phyloP scores from a whole-genome alignment of 2,888 invertebrate genomes.

The Netelia inedita region DNA sequence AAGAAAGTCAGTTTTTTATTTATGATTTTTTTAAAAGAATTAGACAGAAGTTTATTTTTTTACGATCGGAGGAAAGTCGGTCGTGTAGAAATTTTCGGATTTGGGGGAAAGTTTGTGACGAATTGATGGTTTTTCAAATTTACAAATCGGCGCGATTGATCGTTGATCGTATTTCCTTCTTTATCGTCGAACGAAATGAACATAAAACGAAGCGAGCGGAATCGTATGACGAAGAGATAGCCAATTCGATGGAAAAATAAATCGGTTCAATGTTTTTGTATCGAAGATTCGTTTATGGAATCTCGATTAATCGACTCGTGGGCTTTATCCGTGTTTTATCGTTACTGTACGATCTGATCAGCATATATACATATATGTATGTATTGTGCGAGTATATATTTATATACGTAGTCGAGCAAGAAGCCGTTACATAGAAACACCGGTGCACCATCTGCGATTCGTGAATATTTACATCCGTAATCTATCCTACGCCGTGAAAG shows the following conservation, averaged over 20 bases:
- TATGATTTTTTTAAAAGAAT: neutral
- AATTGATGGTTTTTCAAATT: too few relatives aligned
- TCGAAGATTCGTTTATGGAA: slow-evolving; percentile 33
- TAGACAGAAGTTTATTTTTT: neutral
- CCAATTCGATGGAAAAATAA: slow-evolving; percentile 36
- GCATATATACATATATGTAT: neutral
- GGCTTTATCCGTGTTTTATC: slow-evolving; percentile 50
- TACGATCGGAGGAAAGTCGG: too few relatives aligned
- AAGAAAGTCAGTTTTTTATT: neutral
- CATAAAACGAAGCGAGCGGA: slow-evolving; percentile 6
- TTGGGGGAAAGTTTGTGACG: too few relatives aligned
- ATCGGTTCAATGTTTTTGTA: slow-evolving; percentile 15
- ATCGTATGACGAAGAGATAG: slow-evolving; percentile 9
- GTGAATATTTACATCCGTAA: slow-evolving; percentile 26
- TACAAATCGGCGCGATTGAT: neutral
- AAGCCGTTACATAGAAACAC: slow-evolving; percentile 36
- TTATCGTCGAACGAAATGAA: neutral
- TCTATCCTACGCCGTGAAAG: slow-evolving; percentile 6
- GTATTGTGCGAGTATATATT: neutral
- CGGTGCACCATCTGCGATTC: slow-evolving; percentile 36
- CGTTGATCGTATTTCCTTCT: neutral
- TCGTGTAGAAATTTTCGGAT: too few relatives aligned
- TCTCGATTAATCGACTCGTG: slow-evolving; percentile 17
- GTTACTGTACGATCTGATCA: slow-evolving; percentile 36
- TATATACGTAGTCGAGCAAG: neutral